Evolutionary conservation across 2,888 invertebrate genomes (phyloP).

Genomic region (Meloe dianella): DNA sequence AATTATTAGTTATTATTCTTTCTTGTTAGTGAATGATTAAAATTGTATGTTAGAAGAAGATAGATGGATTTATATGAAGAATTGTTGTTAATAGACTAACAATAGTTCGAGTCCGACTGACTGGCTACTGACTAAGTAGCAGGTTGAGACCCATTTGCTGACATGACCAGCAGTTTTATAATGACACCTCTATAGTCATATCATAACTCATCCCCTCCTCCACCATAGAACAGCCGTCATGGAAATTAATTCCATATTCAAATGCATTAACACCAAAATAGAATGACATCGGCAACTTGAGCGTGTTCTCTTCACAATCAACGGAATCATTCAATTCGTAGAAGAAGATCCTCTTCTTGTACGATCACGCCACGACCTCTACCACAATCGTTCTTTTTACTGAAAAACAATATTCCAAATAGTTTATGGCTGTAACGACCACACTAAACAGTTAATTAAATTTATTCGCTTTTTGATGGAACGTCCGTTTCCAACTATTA

Average conservation of each 20-base stretch:
- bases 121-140: conserved; percentile 61
- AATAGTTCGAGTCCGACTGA: conserved; percentile 55
- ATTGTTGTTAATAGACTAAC: conserved; percentile 49
- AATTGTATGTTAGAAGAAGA: conserved; percentile 35
- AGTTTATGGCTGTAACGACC: no score
- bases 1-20: conserved; percentile 8
- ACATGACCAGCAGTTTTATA: conserved; percentile 59
- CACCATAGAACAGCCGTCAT: conserved; percentile 53
- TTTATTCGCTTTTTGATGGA: not conserved
- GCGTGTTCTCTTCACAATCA: not conserved
- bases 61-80: conserved; percentile 42
- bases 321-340: not conserved
- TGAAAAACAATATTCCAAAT: not conserved
- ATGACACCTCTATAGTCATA: conserved; percentile 58
- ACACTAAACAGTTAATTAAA: not conserved
- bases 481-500: not conserved
- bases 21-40: conserved; percentile 8
- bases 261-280: conserved; percentile 20
- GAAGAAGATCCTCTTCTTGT: not conserved
- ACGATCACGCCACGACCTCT: not conserved
- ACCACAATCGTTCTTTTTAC: no score
- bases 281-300: conserved; percentile 12
- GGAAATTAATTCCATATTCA: conserved; percentile 57
- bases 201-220: conserved; percentile 53
- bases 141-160: conserved; percentile 59